Percentiles rank a stretch among this genome's conserved stretches.
phyloP scores from a whole-genome alignment of 2,888 invertebrate species.

The Allacma fusca region DNA sequence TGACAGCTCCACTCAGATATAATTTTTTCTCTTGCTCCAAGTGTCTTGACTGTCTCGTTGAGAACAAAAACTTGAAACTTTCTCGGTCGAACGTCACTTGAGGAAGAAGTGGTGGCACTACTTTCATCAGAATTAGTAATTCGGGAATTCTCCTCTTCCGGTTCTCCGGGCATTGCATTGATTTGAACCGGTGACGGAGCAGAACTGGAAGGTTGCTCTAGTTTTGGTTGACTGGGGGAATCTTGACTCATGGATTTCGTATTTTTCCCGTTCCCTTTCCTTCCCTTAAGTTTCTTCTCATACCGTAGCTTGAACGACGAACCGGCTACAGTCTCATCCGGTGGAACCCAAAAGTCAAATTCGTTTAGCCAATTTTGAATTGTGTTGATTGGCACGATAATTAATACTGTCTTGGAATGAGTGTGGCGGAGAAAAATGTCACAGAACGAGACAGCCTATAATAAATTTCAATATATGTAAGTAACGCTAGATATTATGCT shows the following conservation, averaged over 20 bases:
- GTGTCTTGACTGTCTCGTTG: constrained; percentile 93
- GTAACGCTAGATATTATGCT: too few relatives aligned
- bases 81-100: constrained; percentile 77
- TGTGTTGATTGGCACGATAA: constrained; percentile 98
- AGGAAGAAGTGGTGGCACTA: constrained; percentile 65
- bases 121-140: constrained; percentile 1
- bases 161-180: neutral
- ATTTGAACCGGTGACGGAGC: neutral
- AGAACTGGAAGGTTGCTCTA: neutral
- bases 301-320: neutral
- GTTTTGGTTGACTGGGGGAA: neutral
- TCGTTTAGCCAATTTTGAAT: constrained; percentile 98
- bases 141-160: constrained; percentile 17
- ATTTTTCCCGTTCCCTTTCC: constrained; percentile 10
- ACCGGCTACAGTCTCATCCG: constrained; percentile 62
- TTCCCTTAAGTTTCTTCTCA: neutral
- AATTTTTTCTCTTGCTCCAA: constrained; percentile 86
- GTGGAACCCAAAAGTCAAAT: constrained; percentile 97
- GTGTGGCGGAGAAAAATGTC: constrained; percentile 95
- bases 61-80: constrained; percentile 88
- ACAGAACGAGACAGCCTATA: constrained; percentile 86
- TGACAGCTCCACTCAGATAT: constrained; percentile 79
- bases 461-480: constrained; percentile 27
- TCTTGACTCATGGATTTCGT: neutral
- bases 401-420: constrained; percentile 84